A percentile compares a stretch with the other conserved stretches of the same genome.
phyloP scores from a whole-genome alignment of 2,888 invertebrate genomes.

The Nomada hirtipes region DNA sequence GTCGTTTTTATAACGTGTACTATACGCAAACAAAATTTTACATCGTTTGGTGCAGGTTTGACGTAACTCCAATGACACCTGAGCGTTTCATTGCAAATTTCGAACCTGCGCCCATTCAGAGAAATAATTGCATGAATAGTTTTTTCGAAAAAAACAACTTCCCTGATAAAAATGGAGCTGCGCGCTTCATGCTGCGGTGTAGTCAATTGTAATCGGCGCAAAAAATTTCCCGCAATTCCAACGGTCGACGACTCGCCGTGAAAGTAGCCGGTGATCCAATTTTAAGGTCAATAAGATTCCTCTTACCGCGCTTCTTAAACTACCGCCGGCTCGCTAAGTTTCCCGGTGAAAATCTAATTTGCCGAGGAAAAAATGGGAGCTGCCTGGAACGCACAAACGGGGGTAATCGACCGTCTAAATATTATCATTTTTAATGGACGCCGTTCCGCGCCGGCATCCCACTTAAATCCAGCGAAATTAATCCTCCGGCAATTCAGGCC shows the following conservation, averaged over 20 bases:
- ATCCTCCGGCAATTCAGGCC: constrained; percentile 71
- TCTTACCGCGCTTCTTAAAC: constrained; percentile 39
- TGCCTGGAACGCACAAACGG: constrained; percentile 40
- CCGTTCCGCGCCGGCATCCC: constrained; percentile 40
- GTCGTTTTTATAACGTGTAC: too few species aligned
- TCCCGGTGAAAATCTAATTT: constrained; percentile 54
- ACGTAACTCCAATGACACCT: too few species aligned
- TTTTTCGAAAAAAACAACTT: not conserved
- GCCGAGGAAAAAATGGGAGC: constrained; percentile 36
- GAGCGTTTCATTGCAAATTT: too few species aligned
- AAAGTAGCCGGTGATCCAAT: constrained; percentile 46
- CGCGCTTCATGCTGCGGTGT: too few species aligned
- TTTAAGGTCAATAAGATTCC: constrained; percentile 55
- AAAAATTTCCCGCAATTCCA: constrained; percentile 26
- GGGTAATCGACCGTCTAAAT: constrained; percentile 62
- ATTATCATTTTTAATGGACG: constrained; percentile 70
- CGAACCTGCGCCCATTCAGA: too few species aligned
- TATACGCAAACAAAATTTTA: too few species aligned
- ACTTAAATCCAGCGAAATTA: constrained; percentile 71
- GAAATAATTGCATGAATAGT: too few species aligned
- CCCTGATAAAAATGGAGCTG: not conserved
- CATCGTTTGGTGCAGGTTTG: too few species aligned
- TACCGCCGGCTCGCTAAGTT: constrained; percentile 18
- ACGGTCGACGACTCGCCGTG: not conserved
- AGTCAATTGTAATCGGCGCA: too few species aligned